Evolutionary conservation across 2,113 vertebrate genomes (phyloP).

Genomic region (Microtus ochrogaster): DNA sequence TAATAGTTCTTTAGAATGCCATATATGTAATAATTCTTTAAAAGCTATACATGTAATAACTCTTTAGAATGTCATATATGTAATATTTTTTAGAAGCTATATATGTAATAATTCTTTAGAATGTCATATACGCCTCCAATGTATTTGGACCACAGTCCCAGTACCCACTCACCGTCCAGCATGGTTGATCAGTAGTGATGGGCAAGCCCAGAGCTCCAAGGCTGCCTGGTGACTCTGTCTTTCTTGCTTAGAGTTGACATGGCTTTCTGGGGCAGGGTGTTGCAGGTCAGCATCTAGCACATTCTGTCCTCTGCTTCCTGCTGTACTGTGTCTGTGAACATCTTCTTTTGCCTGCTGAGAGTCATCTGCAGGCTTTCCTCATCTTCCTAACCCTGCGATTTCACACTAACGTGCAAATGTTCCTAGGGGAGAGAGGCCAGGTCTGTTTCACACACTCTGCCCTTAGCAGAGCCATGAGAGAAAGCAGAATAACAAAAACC

Average conservation of each 20-base stretch:
- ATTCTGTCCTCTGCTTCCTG: not conserved
- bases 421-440: not conserved
- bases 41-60: not conserved
- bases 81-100: not conserved
- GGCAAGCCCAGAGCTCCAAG: not conserved
- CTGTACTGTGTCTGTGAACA: not conserved
- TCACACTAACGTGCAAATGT: not conserved
- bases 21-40: not conserved
- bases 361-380: not conserved
- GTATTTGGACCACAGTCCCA: not conserved
- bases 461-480: not conserved
- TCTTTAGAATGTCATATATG: no score
- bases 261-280: not conserved
- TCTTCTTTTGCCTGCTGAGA: not conserved
- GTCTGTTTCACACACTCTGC: not conserved
- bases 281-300: not conserved
- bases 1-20: not conserved
- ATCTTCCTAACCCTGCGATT: not conserved
- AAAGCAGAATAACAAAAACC: not conserved
- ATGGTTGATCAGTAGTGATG: not conserved
- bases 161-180: not conserved
- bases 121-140: not conserved
- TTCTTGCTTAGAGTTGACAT: not conserved
- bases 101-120: not conserved
- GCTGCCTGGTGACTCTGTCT: not conserved